Evolutionary conservation across 2,797 vertebrate genomes (phyloP).

Genomic region (Coccyzus lansbergi): DNA sequence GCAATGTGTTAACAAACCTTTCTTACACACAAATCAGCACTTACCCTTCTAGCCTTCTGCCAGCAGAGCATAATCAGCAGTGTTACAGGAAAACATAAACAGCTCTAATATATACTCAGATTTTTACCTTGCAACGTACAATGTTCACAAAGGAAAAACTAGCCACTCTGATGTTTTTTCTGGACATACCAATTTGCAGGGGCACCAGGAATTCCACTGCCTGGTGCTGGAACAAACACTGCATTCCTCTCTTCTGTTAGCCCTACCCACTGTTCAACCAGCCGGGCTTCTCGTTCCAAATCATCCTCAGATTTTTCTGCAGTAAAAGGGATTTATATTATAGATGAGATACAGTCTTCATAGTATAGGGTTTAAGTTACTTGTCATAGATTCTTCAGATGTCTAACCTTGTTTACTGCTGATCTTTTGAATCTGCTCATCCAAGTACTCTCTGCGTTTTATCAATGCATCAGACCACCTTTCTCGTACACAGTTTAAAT

Average conservation of each 20-base stretch:
- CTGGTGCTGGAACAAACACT: constrained; percentile 92
- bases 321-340: neutral
- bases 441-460: constrained; percentile 94
- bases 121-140: neutral
- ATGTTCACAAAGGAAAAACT: neutral
- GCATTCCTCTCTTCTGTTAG: constrained; percentile 96
- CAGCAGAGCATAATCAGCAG: neutral
- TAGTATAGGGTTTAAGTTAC: neutral
- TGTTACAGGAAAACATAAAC: neutral
- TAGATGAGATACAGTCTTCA: neutral
- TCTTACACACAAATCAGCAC: neutral
- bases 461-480: constrained; percentile 96
- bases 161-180: neutral
- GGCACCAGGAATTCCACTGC: constrained; percentile 94
- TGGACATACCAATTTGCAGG: constrained; percentile 89
- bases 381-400: neutral
- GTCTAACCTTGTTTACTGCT: constrained; percentile 91
- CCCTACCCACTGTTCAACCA: constrained; percentile 98
- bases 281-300: constrained; percentile 89
- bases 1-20: neutral
- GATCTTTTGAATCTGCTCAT: constrained; percentile 97
- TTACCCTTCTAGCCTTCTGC: neutral
- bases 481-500: constrained; percentile 93
- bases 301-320: constrained; percentile 95
- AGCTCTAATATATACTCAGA: neutral